Evolutionary conservation across 2,797 vertebrate genomes (phyloP), one percentile per base, ranked within the genome.

Genomic region (Mormyrus proboscirostris): DNA sequence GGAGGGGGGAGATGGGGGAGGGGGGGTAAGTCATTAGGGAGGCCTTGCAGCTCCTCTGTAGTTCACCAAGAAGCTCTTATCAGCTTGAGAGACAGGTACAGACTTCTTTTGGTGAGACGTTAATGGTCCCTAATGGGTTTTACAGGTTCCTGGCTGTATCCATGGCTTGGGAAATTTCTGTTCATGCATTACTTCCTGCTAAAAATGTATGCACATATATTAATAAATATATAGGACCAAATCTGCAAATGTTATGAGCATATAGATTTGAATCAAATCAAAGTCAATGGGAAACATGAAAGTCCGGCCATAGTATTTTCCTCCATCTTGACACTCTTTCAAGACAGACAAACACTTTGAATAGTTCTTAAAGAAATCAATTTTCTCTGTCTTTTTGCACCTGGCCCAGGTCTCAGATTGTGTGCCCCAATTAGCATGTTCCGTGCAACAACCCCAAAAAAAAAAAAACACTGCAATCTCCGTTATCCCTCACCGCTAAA

Each of bases 91-190:
- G 91, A 89, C 91, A 91, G 90, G 89, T 88, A 7, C 29, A 90
- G 82, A 88, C 85, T 86, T 88, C 90, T 91, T 90, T 90, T 84
- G 89, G 89, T 38, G 25, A 88, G 47, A 89, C 90, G 62, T 91
- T 93, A 92, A 93, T 90, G 91, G 90, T 88, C 86, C 85, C 90
- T 93, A 92, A 93, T 92, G 91, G 91, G 88, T 91, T 90, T 85
- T 57, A 55, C 25, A 55, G n/a, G 14, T 25, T 49, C 73, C 53
- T 10, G 41, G 53, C 89, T 53, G 62, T 87, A 49, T 76, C 9
- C 3, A n/a, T 76, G 62, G 14, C 10, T 41, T 12, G 33, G 10
- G 51, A 83, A 88, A n/a, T 38, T 88, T 55, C 22, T 44, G 50
- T 69, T 44, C 62, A 87, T 89, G 91, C 86, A 89, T 90, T 79